Evolutionary conservation across 2,113 vertebrate genomes (phyloP), one percentile per base, ranked within the genome.

Genomic region (Stegostoma tigrinum): DNA sequence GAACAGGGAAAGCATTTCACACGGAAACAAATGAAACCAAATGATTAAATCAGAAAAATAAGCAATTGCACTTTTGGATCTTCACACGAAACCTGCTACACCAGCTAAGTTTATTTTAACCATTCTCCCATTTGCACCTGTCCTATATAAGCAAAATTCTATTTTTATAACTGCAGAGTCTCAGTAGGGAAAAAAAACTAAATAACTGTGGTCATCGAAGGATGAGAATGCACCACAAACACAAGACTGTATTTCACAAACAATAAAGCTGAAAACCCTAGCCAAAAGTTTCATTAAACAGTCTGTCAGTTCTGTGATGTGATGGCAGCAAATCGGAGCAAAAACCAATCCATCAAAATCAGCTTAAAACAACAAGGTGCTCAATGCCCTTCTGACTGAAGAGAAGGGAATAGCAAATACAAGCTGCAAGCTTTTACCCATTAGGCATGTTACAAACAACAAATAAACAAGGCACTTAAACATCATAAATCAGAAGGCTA

Each of bases 381-480:
- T 68, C 94, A 38, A 19, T 70, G 68, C 94, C 94, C 94, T 95
- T 72, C 94, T 95, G 38, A 95, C n/a, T 95, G 67, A 95, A 95
- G 87, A 90, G 61, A 14, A 30, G 68, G 94, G 94, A 95, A 95
- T 95, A 95, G 93, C 67, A 72, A 95, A 72, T 95, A 68, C 61
- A 94, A 68, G 66, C 90, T 93, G 91, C 17, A 94, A 94, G 66
- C 94, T 95, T 95, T 95, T 95, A 95, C 94, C 94, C 94, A 95
- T 95, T 95, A 75, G 94, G 94, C 94, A 95, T 70, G 94, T 95
- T 95, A 95, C 67, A 27, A 95, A 72, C 94, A 95, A 68, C 94
- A 95, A 95, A 95, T 95, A 95, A 95, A 95, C 68, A 95, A 95
- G 94, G 67, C 94, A 95, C 68, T 95, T 95, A 95, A 95, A 72